These are phyloP conservation scores for Neoniphon sammara DNA, from an alignment of 2,797 vertebrate genomes.

Conservation along the genomic window DNA sequence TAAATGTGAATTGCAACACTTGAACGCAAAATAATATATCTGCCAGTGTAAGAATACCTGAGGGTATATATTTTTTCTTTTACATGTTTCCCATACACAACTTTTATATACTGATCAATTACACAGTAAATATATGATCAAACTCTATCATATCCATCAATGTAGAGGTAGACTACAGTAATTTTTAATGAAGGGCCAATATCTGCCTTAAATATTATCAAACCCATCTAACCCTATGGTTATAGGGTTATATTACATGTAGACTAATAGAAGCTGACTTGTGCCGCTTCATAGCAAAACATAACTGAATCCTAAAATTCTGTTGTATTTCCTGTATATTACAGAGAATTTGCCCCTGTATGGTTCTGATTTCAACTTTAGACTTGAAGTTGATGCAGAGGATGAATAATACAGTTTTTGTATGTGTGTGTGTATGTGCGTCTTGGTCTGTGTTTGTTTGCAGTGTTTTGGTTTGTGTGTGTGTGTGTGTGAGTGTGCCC, in stretches of 20 bases:
- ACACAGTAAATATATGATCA: too few species aligned
- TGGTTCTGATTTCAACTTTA: slow-evolving; percentile 15
- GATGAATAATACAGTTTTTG: slow-evolving; percentile 4
- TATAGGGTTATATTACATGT: neutral
- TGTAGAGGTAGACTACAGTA: too few species aligned
- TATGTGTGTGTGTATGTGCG: neutral
- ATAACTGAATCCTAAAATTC: neutral
- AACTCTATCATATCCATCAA: too few species aligned
- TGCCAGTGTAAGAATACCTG: too few species aligned
- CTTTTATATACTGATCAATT: too few species aligned
- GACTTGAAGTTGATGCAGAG: slow-evolving; percentile 9
- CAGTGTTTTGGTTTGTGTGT: neutral
- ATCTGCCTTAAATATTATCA: too few species aligned
- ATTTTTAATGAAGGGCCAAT: too few species aligned
- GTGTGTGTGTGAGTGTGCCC: slow-evolving; percentile 13
- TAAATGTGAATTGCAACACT: too few species aligned
- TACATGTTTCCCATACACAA: too few species aligned
- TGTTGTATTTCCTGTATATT: neutral
- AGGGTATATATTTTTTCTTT: too few species aligned
- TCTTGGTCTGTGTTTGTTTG: slow-evolving; percentile 3
- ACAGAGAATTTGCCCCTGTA: neutral
- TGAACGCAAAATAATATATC: too few species aligned
- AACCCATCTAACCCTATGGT: neutral
- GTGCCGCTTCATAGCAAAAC: neutral
- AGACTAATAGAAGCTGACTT: neutral